Base-by-base conservation (phyloP, 2,113 vertebrate genomes). In the Nansenia antarctica region DNA sequence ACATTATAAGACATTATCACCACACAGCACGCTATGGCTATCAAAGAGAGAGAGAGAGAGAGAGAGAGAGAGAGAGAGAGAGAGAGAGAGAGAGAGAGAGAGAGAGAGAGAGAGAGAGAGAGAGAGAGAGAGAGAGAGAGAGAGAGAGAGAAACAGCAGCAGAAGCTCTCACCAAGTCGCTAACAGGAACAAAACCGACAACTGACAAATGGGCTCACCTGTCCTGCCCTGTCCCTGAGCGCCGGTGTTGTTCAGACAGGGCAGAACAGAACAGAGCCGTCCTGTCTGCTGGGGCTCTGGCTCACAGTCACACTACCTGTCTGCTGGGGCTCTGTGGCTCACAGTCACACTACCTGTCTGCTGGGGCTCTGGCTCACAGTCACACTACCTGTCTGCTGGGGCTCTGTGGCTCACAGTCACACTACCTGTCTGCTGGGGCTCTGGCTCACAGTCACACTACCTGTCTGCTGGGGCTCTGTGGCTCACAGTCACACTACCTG, bases 311-410 rank as follows among this genome's bases (percentile, higher is more conserved):
- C 2, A n/a, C n/a, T n/a, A n/a, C 72, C 5, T 22, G 59, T 30
- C 61, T 53, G 18, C 22, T 55, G 65, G 58, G 59, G 73, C 7
- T 55, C 14, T 14, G 45, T 22, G 6, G 26, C 27, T 67, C 69
- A 69, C 70, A 12, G 74, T 71, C 74, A 78, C 79, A 72, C 72
- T 34, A 90, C 89, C 5, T 18, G 59, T 30, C 60, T 45, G 12
- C 24, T 54, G 64, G 54, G 54, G 70, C 8, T 53, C 35, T 11
- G 5, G 29, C 24, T 67, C 71, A 67, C 69, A 14, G 73, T 70
- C 72, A 78, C 80, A 72, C 75, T 32, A 20, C 74, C 5, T 20
- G 59, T 30, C 60, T 49, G 15, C 22, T 53, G 63, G 57, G 57
- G 72, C 9, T 47, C n/a, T n/a, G n/a, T n/a, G 6, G 27, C 24